Evolutionary conservation across 2,888 invertebrate genomes (phyloP), one percentile per base, ranked within the genome.

Genomic region (Dusona sp.): DNA sequence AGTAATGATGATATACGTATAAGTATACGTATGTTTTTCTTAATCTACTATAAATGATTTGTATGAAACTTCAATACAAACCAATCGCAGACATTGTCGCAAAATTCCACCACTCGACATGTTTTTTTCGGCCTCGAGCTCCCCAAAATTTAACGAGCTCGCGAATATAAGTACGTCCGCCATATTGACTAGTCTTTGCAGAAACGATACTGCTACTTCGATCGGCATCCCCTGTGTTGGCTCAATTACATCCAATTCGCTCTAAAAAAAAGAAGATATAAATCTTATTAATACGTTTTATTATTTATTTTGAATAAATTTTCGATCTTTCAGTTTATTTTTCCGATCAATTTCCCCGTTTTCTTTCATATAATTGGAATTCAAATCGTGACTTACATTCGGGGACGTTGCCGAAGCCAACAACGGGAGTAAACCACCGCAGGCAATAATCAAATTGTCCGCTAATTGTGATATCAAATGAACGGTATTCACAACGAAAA

Each of bases 41-140:
- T 33, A 83, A 84, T 78, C 25, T 85, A 48, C 85, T 83, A 79
- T 65, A 29, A 75, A 36, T 29, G 54, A 72, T n/a, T 22, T 67
- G n/a, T 25, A 25, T 42, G 72, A 67, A 83, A 70, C 29, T 68
- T 74, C 88, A 94, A 89, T 93, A 94, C 96, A 95, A 94, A 97
- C 98, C 96, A 99, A 95, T 94, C 99, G 95, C 85, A 99, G 96
- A 94, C 99, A 99, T 95, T 99, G 99, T 83, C 99, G 95, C 80
- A 99, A 95, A 90, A 99, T 99, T 70, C 99, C 99, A n/a, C 99
- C 99, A 91, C 98, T 98, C 73, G 99, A 99, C 99, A 99, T 99
- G 94, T 99, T 99, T 95, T 99, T 99, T 95, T 99, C 99, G 0
- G 99, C 98, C 95, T 99, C 99, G 67, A 99, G 95, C 94, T 99